phyloP scores from a whole-genome alignment of 2,797 vertebrate species.

The Enoplosus armatus region DNA sequence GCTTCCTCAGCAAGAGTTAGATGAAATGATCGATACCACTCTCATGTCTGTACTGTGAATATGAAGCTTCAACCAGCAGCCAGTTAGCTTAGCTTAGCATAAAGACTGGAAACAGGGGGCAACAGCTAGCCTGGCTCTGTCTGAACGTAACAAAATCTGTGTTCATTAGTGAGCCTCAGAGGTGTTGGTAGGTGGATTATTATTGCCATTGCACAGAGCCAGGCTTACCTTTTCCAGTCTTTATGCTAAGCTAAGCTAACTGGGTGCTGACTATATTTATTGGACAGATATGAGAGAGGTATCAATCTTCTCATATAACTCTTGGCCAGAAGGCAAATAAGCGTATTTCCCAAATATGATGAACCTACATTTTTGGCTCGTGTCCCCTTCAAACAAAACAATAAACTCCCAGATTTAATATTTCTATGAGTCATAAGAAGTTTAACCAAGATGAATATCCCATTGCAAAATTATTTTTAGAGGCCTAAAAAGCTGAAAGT shows the following conservation, averaged over 20 bases:
- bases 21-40: background rate
- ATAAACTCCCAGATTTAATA: background rate
- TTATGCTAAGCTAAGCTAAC: background rate
- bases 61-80: background rate
- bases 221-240: too few species aligned
- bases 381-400: background rate
- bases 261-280: too few species aligned
- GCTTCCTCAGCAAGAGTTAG: too few species aligned
- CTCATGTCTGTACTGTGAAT: background rate
- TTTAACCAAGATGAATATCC: background rate
- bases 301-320: too few species aligned
- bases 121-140: too few species aligned
- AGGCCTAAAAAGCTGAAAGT: background rate
- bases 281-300: background rate
- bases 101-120: too few species aligned
- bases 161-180: too few species aligned
- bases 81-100: background rate
- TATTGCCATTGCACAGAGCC: too few species aligned
- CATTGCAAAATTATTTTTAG: background rate
- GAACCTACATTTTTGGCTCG: background rate
- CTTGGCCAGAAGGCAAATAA: background rate
- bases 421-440: background rate
- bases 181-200: too few species aligned
- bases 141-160: too few species aligned
- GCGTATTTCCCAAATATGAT: background rate